Evolutionary conservation across 2,888 invertebrate species (phyloP), one percentile per base, ranked within the genome.

Genomic region (Eustalomyia histrio): DNA sequence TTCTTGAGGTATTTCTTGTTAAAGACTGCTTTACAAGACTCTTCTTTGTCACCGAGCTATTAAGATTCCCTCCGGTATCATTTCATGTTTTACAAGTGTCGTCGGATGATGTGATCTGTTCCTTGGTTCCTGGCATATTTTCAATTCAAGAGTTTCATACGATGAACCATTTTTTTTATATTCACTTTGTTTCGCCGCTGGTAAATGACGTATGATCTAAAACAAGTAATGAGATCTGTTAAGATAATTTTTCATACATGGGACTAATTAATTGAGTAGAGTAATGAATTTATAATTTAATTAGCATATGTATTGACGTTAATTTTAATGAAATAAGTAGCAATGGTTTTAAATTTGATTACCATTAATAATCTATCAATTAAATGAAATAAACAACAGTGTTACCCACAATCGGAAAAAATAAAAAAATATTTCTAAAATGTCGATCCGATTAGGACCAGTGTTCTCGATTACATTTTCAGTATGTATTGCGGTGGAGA

Each of bases 141-240:
- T 24, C 24, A 1, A 24, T 91, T 90, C 33, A 91, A 84, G 68
- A 89, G 61, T 83, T 87, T 86, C 90, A 91, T 91, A 5, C 91
- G 90, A 80, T 88, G 87, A 2, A 90, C 82, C 0, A 91, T 83
- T 2, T 86, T 86, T n/a, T 14, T 89, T 85, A 76, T 91, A 91
- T 84, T 91, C 91, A 60, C 87, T 84, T 82, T 91, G 91, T 0
- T 90, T 88, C 6, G 90, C 88, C 43, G 86, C 86, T 1, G 91
- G 90, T 60, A 91, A 85, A 85, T 91, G 91, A 7, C 89, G 86
- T 33, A 91, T 90, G 67, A 90, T 89, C 91, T 90, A 72, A 75
- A 57, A 76, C 33, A 67, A 60, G n/a, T 21, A 67, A 39, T 55
- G 12, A 7, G 29, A 43, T 18, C 24, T 16, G 9, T 21, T 60